phyloP scores from a whole-genome alignment of 2,888 invertebrate species.

The Pandemis heparana region DNA sequence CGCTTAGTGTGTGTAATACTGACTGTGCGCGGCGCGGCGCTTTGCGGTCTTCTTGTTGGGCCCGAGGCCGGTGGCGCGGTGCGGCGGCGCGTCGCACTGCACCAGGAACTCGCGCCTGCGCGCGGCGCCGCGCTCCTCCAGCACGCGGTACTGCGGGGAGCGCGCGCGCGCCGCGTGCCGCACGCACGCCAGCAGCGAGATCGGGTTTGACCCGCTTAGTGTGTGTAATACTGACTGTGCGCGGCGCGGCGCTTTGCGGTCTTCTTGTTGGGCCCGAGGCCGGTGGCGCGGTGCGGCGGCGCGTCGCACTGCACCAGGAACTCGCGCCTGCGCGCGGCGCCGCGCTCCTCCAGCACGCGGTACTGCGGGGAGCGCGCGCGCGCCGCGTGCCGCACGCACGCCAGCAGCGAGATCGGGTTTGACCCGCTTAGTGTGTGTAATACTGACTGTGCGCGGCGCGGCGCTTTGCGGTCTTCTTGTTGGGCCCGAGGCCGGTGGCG shows the following conservation, averaged over 20 bases:
- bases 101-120: constrained; percentile 96
- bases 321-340: constrained; percentile 93
- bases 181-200: constrained; percentile 97
- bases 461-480: constrained; percentile 98
- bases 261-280: constrained; percentile 97
- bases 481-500: constrained; percentile 94
- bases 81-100: constrained; percentile 87
- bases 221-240: constrained; percentile 88
- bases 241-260: constrained; percentile 98
- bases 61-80: constrained; percentile 92
- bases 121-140: constrained; percentile 95
- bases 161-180: constrained; percentile 96
- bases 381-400: constrained; percentile 97
- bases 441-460: constrained; percentile 93
- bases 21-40: constrained; percentile 95
- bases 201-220: no score
- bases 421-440: constrained; percentile 70
- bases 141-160: constrained; percentile 94
- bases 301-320: constrained; percentile 93
- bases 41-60: constrained; percentile 99
- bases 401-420: constrained; percentile 97
- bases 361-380: constrained; percentile 97
- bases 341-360: constrained; percentile 94
- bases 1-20: constrained; percentile 68
- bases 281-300: constrained; percentile 88